Base-by-base conservation (phyloP, 2,888 invertebrate species). In the Dolichopus griseipennis region DNA sequence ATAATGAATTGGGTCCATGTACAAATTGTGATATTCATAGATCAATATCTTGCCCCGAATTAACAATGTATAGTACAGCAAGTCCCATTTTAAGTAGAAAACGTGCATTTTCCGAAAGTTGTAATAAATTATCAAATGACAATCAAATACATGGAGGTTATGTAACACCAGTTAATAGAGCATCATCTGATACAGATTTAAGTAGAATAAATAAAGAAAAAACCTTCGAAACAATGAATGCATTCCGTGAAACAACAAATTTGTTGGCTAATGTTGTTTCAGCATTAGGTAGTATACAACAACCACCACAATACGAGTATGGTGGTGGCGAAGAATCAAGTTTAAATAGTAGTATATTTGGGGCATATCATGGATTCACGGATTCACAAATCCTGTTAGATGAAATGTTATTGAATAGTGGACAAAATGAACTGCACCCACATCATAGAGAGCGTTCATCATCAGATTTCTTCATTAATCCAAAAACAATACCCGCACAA, bases 111-210 rank as follows among this genome's bases (percentile, higher is more conserved):
- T 89, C 89, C 0, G 87, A 88, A 77, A 86, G 87, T 69, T 85
- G 85, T 69, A 83, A 84, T 74, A 73, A 64, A 64, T 33, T 64
- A 5, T 27, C 83, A 27, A 67, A 71, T 20, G 73, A 74, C 7
- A 73, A 72, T 0, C 73, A 74, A n/a, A 27, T 68, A 5, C 70
- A 70, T 65, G 67, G 72, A 0, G 71, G 69, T 5, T 65, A 62
- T 12, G 73, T 71, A 22, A 72, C 72, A 4, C 73, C 75, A 65
- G 67, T 72, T 4, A 70, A 75, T 41, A 84, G 90, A 68, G 87
- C 89, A 66, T 88, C 89, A 72, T 93, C 92, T 0, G 93, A 93
- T 73, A 89, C 90, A 0, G 92, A 93, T 78, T 82, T 93, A 64
- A 85, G 88, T 69, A 86, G 88, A 63, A 91, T 93, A 72, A 91